Conservation (phyloP, 2,113 vertebrate species). For the Clarias gariepinus region DNA sequence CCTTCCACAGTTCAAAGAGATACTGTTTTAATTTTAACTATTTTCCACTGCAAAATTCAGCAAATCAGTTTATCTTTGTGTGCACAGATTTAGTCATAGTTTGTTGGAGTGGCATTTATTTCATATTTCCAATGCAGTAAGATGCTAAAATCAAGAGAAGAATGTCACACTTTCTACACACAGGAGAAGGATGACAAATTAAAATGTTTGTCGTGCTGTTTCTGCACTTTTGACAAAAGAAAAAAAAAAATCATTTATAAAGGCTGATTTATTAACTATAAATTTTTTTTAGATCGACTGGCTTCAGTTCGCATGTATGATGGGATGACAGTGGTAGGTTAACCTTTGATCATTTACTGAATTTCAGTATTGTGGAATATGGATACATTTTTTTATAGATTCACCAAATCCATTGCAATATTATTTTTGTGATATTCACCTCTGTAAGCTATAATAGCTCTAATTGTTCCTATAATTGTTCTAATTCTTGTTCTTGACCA, state of each 20-base stretch:
- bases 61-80: neutral
- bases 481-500: neutral
- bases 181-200: too few species aligned
- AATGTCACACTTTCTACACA: too few species aligned
- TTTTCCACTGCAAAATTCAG: neutral
- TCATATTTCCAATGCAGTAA: too few species aligned
- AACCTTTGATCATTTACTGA: neutral
- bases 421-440: neutral
- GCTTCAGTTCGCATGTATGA: constrained; percentile 80
- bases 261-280: neutral
- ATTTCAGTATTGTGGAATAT: neutral
- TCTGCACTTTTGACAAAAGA: too few species aligned
- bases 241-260: neutral
- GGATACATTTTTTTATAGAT: neutral
- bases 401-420: neutral
- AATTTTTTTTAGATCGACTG: constrained; percentile 82
- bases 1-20: too few species aligned
- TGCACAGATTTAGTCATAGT: neutral
- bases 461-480: too few species aligned
- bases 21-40: neutral
- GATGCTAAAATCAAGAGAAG: too few species aligned
- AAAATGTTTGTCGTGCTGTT: too few species aligned
- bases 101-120: too few species aligned
- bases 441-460: neutral
- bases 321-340: constrained; percentile 82